Base-by-base conservation (phyloP, 2,888 invertebrate species). In the Ditylenchus weischeri region DNA sequence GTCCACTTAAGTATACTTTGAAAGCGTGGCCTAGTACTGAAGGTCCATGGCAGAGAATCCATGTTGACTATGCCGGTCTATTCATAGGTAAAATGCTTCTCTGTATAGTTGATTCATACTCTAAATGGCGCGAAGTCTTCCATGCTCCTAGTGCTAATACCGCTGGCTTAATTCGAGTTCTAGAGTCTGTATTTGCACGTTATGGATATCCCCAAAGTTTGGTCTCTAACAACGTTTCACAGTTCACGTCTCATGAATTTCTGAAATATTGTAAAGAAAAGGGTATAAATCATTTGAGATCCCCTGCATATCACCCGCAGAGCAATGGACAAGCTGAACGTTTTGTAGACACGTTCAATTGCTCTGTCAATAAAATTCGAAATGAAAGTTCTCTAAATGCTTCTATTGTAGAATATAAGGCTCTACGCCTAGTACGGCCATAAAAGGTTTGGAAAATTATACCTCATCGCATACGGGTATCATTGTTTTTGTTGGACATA, bases 61-160 rank as follows among this genome's bases (percentile, higher is more conserved):
- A 85, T 74, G 74, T 84, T 15, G 85, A 85, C 72, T 84, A 83
- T 76, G 83, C 83, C 10, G 84, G 84, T 7, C 84, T 82, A 35
- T 70, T 80, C 29, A 54, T 74, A 8, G 76, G 72, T 19, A 63
- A 64, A 10, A 78, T 78, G 73, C 76, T 82, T 50, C 65, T 84
- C 1, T 73, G 85, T 6, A 71, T 84, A 5, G 79, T 83, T 2
- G 84, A 85, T 69, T 78, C 84, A 29, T 77, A 78, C 68, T 83
- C 84, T 0, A 86, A 85, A 69, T 86, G 84, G 84, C 78, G 82
- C 1, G 84, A 85, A 75, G 80, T 69, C 13, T 6, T 51, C 7
- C 54, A 61, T 18, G 63, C 63, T 58, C 50, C 29, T 21, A 35
- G 13, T 69, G n/a, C n/a, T n/a, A n/a, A n/a, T n/a, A n/a, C n/a